Conservation (phyloP, 2,888 invertebrate species). For the Dryobota labecula region DNA sequence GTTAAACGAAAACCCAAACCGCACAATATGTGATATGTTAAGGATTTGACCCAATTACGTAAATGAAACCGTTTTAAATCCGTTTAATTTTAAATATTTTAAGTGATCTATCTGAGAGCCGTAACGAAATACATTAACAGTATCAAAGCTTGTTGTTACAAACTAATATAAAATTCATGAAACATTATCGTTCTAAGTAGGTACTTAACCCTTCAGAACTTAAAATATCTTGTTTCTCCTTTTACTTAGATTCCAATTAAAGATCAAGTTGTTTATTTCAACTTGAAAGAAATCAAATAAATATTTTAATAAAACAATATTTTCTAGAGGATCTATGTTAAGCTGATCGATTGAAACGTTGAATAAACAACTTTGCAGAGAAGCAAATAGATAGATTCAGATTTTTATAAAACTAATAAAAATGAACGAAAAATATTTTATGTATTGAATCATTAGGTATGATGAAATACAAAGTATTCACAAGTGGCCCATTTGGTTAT, state of each 20-base stretch:
- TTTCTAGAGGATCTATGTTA: background rate
- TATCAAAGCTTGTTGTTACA: background rate
- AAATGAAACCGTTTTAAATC: too few species aligned
- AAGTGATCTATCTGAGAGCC: too few species aligned
- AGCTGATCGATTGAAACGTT: background rate
- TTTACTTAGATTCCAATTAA: background rate
- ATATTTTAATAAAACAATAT: background rate
- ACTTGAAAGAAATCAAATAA: background rate
- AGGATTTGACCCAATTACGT: too few species aligned
- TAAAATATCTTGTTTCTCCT: background rate
- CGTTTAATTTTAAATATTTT: too few species aligned
- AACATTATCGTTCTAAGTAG: background rate
- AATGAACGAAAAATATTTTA: too few species aligned
- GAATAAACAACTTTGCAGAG: background rate
- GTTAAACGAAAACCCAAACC: too few species aligned
- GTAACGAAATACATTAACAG: background rate
- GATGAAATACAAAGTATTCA: too few species aligned
- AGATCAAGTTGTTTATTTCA: conserved; percentile 5
- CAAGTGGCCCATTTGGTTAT: too few species aligned
- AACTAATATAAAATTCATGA: background rate
- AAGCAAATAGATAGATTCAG: background rate
- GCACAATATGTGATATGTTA: too few species aligned
- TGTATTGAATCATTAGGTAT: too few species aligned
- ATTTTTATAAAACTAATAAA: too few species aligned
- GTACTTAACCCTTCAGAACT: background rate